These are phyloP conservation scores for Diadophis punctatus DNA, from an alignment of 2,113 vertebrate genomes.

Conservation along the genomic window DNA sequence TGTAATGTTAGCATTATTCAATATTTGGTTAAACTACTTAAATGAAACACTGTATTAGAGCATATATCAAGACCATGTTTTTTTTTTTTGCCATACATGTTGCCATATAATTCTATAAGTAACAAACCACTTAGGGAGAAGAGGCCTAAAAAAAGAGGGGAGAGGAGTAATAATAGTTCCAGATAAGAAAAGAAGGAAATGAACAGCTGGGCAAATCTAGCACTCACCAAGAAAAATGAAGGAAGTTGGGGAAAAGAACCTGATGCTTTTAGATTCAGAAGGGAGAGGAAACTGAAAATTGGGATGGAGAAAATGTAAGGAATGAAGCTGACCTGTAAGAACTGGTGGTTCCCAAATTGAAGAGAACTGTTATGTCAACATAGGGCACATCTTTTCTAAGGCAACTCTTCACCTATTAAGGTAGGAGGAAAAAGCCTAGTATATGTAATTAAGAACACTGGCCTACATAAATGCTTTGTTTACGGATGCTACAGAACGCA, in stretches of 20 bases:
- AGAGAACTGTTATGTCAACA: background rate
- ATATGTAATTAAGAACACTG: background rate
- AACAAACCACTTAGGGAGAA: background rate
- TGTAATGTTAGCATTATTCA: background rate
- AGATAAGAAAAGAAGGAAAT: background rate
- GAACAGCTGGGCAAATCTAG: background rate
- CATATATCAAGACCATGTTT: background rate
- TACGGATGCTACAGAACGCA: background rate
- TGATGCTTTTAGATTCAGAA: background rate
- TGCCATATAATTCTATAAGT: background rate
- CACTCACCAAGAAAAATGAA: background rate
- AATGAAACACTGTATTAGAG: background rate
- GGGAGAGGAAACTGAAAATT: background rate
- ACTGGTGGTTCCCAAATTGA: background rate
- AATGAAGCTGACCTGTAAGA: background rate
- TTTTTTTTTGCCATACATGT: background rate
- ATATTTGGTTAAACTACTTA: background rate
- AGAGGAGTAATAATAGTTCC: background rate
- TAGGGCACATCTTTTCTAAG: background rate
- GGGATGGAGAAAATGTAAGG: background rate
- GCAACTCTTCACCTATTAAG: background rate
- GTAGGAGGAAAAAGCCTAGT: background rate
- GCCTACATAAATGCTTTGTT: background rate
- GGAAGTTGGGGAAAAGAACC: background rate
- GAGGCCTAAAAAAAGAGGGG: background rate